A percentile compares a stretch with the other conserved stretches of the same genome.
These are phyloP conservation scores for Coboldia fuscipes DNA, from an alignment of 1,140 invertebrate species.

Conservation along the genomic window DNA sequence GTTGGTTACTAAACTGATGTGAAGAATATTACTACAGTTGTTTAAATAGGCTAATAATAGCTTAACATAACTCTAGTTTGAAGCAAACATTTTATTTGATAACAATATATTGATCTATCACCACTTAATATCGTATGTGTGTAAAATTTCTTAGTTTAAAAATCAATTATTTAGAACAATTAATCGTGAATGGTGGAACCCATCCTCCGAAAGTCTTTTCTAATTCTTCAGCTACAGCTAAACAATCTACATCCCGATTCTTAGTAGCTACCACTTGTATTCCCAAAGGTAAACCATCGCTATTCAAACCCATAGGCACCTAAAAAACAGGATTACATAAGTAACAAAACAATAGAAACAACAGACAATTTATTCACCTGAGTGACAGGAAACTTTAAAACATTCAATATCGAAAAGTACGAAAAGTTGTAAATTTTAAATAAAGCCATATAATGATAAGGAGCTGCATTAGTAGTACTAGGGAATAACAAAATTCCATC, in stretches of 20 bases:
- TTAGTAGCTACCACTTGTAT: slow-evolving; percentile 60
- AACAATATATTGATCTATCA: too few relatives aligned
- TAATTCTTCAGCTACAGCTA: slow-evolving; percentile 66
- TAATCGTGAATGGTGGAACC: slow-evolving; percentile 31
- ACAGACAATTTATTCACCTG: slow-evolving; percentile 28
- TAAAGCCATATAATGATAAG: slow-evolving; percentile 63
- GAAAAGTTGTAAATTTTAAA: slow-evolving; percentile 69
- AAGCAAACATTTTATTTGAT: too few relatives aligned
- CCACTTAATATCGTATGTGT: too few relatives aligned
- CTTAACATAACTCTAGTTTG: too few relatives aligned
- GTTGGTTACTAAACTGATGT: too few relatives aligned
- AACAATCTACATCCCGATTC: slow-evolving; percentile 54
- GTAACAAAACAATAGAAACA: neutral
- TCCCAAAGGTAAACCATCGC: slow-evolving; percentile 53
- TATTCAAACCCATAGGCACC: slow-evolving; percentile 50
- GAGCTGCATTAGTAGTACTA: slow-evolving; percentile 57
- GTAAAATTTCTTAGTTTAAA: too few relatives aligned
- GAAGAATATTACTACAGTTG: too few relatives aligned
- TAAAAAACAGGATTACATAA: too few relatives aligned
- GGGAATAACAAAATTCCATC: slow-evolving; percentile 75
- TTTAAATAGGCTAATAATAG: too few relatives aligned
- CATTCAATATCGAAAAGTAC: slow-evolving; percentile 79
- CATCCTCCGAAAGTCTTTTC: slow-evolving; percentile 69
- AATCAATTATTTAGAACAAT: too few relatives aligned
- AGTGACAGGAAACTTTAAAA: slow-evolving; percentile 59